Evolutionary conservation across 2,113 vertebrate species (phyloP).

Genomic region (Dinomys branickii): DNA sequence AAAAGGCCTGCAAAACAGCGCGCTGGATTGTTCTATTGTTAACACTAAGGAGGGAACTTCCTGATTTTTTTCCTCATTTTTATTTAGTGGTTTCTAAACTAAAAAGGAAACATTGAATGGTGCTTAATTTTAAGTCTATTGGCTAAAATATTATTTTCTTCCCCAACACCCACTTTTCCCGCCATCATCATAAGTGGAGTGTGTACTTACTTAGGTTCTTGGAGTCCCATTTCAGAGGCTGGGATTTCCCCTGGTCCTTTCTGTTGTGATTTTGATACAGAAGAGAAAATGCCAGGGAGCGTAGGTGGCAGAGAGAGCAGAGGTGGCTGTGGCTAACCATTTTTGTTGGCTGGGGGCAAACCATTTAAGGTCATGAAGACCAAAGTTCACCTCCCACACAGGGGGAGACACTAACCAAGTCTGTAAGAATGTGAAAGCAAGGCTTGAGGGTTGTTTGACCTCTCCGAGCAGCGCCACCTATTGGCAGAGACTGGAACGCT

Average conservation of each 20-base stretch:
- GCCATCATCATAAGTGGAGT: neutral
- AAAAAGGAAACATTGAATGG: conserved; percentile 69
- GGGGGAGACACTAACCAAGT: neutral
- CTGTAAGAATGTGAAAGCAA: neutral
- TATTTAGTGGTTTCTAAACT: conserved; percentile 75
- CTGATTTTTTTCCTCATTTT: conserved; percentile 75
- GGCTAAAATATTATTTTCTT: conserved; percentile 50
- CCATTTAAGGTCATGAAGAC: neutral
- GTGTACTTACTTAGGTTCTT: conserved; percentile 31
- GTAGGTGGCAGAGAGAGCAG: neutral
- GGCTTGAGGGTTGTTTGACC: neutral
- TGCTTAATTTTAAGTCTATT: conserved; percentile 43
- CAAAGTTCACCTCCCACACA: neutral
- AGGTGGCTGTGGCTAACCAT: neutral
- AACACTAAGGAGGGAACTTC: conserved; percentile 81
- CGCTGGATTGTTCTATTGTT: conserved; percentile 82
- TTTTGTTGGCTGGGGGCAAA: neutral
- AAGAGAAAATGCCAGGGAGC: conserved; percentile 14
- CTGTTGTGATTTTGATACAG: neutral
- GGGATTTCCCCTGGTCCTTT: conserved; percentile 58
- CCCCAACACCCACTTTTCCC: conserved; percentile 16
- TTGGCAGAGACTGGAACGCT: neutral
- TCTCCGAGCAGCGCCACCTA: neutral
- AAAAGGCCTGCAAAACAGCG: conserved; percentile 56
- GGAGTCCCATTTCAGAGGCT: neutral